Base-by-base conservation (phyloP, 2,888 invertebrate genomes). In the Lymantria monacha region DNA sequence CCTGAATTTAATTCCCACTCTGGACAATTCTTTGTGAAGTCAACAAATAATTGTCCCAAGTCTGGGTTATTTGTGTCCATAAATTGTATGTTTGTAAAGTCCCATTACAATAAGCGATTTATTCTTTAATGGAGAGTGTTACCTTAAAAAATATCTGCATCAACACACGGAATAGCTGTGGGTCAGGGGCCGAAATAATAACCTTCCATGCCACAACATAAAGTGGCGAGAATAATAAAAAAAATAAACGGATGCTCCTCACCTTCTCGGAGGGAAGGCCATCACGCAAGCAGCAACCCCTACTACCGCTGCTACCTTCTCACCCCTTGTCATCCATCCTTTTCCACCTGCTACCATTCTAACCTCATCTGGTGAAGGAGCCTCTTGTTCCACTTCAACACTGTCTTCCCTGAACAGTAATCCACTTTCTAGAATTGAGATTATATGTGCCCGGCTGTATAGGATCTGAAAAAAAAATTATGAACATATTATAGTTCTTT, bases 351-450 rank as follows among this genome's bases (percentile, higher is more conserved):
- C 80, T 0, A 65, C 69, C 7, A 42, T 44, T 81, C 85, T 83
- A 33, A 81, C 74, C 8, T 67, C 73, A 30, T 72, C 79, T 0
- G 76, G 57, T 0, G 77, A 69, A 0, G 85, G 83, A 0, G 83
- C 64, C 31, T 85, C 85, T 50, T 89, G 87, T 47, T 91, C 90
- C 30, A 91, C 84, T 44, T 82, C 79, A 0, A 83, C 57, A 30
- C 88, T 83, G 69, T 91, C 91, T 43, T 91, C 91, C 0, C 89
- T 71, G 66, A 92, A 92, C 3, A 92, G 67, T 0, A 92, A 70
- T 0, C 91, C 91, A 10, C 87, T 85, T 53, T 89, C 90, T 7
- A 92, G 61, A 38, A 92, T 86, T 0, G 76, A 60, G 12, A 89
- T 70, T 41, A 90, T 77, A 61, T 87, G 76, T 7, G 76, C 68